Evolutionary conservation across 2,888 invertebrate genomes (phyloP).

Genomic region (Leptopterna dolabrata): DNA sequence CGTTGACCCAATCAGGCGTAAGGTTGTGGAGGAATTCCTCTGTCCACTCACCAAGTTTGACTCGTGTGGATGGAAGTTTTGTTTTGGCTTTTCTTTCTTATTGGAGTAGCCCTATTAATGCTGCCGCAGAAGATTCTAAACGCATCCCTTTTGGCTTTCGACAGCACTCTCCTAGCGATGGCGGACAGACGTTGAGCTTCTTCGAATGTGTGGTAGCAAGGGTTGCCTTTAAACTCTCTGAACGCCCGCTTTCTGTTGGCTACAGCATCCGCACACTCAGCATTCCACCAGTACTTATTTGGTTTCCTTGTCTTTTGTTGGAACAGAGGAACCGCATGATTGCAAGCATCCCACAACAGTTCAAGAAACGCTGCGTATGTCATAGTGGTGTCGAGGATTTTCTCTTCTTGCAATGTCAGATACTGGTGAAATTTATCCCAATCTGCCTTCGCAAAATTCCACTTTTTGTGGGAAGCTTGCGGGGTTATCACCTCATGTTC

Average conservation of each 20-base stretch:
- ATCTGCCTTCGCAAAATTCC: too few relatives aligned
- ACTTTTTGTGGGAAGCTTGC: neutral
- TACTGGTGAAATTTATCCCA: neutral
- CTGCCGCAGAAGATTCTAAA: neutral
- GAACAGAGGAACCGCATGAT: neutral
- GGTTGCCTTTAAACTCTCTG: neutral
- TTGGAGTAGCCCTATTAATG: neutral
- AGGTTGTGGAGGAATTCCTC: neutral
- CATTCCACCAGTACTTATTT: slow-evolving; percentile 17
- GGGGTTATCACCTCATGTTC: neutral
- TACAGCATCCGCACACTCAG: neutral
- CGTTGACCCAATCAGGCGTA: neutral
- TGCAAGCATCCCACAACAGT: neutral
- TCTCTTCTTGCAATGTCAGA: too few relatives aligned
- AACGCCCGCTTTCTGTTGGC: neutral
- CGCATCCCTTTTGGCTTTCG: neutral
- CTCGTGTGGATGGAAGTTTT: neutral
- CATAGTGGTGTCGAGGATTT: too few relatives aligned
- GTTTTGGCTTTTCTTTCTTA: neutral
- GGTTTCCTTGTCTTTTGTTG: neutral
- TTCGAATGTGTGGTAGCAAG: neutral
- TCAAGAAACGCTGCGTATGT: neutral
- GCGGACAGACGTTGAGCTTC: neutral
- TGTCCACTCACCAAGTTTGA: neutral
- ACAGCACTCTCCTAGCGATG: neutral